Evolutionary conservation across 2,797 vertebrate species (phyloP), one percentile per base, ranked within the genome.

Genomic region (Sciurus carolinensis): DNA sequence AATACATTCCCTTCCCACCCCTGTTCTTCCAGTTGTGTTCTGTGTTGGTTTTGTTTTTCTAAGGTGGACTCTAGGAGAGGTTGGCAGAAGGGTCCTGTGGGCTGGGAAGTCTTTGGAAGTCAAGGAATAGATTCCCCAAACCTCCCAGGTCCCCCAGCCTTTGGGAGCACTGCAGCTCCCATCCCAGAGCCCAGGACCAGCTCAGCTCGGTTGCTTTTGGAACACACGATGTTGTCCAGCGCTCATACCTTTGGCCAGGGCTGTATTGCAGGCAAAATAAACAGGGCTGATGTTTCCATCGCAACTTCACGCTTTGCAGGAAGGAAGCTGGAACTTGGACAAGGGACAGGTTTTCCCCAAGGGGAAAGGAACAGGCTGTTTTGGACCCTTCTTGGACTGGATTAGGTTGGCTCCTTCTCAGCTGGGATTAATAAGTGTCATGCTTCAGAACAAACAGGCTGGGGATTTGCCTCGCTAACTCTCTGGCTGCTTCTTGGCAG

Each of bases 291-390:
- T 79, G 77, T 97, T 97, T 95, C 96, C 95, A 97, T 87, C 14
- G 36, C 64, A 94, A 95, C 93, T 91, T 92, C 80, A 54, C 14
- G 30, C 89, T 97, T 87, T 62, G 50, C 77, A 96, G 97, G 96
- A 97, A 97, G 96, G 97, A 97, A 96, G 84, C 57, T 93, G 97
- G 93, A 96, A 77, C 47, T 96, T 94, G 94, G 97, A 97, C 71
- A 94, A 84, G 26, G 54, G 76, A 92, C 76, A 95, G 85, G 81
- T 95, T 96, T 75, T 69, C 77, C 83, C 47, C 3, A 3, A 85
- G 84, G 90, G 66, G 76, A 72, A 89, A 90, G 75, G 72, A 80
- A 7, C 10, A 1, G 94, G 67, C 77, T n/a, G 30, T 80, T 83
- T 94, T 69, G 57, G 84, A 64, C 69, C 69, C 50, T 95, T 95